Evolutionary conservation across 2,113 vertebrate species (phyloP).

Genomic region (Vulpes vulpes): DNA sequence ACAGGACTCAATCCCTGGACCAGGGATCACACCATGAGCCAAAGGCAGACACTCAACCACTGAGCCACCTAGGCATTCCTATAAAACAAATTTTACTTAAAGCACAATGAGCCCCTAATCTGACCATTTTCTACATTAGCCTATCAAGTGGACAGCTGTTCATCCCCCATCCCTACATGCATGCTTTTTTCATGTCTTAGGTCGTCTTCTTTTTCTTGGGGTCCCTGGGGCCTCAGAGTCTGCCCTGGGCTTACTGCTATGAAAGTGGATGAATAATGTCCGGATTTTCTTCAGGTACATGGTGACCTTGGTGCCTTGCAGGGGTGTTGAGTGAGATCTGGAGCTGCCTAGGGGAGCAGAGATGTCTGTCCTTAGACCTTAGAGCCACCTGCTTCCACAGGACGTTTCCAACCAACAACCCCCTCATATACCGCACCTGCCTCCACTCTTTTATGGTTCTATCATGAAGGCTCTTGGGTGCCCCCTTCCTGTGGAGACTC

Average conservation of each 20-base stretch:
- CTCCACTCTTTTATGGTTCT: neutral
- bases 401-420: neutral
- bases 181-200: neutral
- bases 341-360: neutral
- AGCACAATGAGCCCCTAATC: neutral
- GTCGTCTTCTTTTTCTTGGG: neutral
- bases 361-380: neutral
- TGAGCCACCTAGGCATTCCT: too few relatives aligned
- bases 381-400: neutral
- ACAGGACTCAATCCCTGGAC: too few relatives aligned
- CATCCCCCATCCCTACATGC: neutral
- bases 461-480: neutral
- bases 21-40: too few relatives aligned
- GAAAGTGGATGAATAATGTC: slow-evolving; percentile 61
- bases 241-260: neutral
- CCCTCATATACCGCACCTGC: neutral
- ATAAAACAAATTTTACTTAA: neutral
- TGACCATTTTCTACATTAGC: neutral
- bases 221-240: accelerated
- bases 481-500: neutral
- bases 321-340: neutral
- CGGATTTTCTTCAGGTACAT: slow-evolving; percentile 61
- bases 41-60: too few relatives aligned
- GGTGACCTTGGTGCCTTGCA: neutral
- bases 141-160: neutral